Evolutionary conservation across 1,140 invertebrate genomes (phyloP).

Genomic region (Pseudomyrmex sp.): DNA sequence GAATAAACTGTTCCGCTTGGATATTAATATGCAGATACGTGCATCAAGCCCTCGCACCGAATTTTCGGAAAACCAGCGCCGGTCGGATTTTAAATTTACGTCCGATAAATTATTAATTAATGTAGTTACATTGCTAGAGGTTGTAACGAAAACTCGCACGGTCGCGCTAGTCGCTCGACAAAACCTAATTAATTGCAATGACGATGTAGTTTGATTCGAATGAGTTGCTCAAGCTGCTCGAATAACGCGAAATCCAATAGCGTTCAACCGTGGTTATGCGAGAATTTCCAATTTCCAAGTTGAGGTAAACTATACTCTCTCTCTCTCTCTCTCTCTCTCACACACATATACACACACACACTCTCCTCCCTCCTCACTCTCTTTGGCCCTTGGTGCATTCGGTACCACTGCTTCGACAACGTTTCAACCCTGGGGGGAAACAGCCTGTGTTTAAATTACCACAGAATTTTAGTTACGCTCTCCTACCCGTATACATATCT

Average conservation of each 20-base stretch:
- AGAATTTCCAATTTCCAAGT: constrained; percentile 72
- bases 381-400: constrained; percentile 19
- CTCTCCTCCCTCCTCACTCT: background rate
- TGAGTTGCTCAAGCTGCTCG: constrained; percentile 57
- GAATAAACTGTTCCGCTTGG: constrained; percentile 29
- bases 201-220: constrained; percentile 45
- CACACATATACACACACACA: background rate
- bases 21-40: constrained; percentile 49
- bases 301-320: constrained; percentile 37
- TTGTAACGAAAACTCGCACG: constrained; percentile 38
- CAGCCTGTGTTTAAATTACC: constrained; percentile 40
- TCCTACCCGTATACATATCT: too few relatives aligned
- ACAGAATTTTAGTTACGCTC: constrained; percentile 11
- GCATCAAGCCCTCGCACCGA: constrained; percentile 11
- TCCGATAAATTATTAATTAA: constrained; percentile 42
- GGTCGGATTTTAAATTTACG: constrained; percentile 44
- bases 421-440: constrained; percentile 1
- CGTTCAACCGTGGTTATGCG: constrained; percentile 49
- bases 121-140: background rate
- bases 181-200: constrained; percentile 59
- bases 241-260: constrained; percentile 69
- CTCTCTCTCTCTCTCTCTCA: too few relatives aligned
- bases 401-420: background rate
- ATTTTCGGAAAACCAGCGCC: constrained; percentile 39
- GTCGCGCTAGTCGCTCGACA: background rate